Evolutionary conservation across 2,113 vertebrate species (phyloP).

Genomic region (Sinosuthora webbiana): DNA sequence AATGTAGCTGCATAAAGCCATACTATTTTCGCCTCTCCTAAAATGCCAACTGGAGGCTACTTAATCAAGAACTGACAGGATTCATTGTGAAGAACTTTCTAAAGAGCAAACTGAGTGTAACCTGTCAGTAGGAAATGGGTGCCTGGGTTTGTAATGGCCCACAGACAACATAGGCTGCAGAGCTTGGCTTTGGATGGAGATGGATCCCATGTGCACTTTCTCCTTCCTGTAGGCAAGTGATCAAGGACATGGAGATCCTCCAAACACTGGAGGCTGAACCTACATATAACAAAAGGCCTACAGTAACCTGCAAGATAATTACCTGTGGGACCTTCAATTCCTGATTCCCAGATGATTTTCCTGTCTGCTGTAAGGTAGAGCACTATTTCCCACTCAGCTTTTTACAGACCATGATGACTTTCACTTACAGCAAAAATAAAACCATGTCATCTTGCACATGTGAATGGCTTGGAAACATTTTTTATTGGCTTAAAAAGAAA

Average conservation of each 20-base stretch:
- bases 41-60: neutral
- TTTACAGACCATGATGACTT: neutral
- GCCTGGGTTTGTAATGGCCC: neutral
- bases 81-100: neutral
- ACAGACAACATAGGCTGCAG: neutral
- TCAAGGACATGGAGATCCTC: constrained; percentile 84
- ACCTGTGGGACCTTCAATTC: constrained; percentile 76
- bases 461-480: neutral
- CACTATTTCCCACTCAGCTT: neutral
- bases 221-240: constrained; percentile 72
- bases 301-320: constrained; percentile 72
- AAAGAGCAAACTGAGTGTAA: neutral
- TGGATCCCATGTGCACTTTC: neutral
- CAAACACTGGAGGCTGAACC: constrained; percentile 75
- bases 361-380: neutral
- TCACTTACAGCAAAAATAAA: constrained; percentile 8
- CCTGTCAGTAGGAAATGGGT: neutral
- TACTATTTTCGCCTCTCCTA: neutral
- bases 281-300: constrained; percentile 83
- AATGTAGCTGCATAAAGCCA: neutral
- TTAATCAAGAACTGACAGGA: neutral
- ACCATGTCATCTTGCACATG: neutral
- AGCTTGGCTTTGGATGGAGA: neutral
- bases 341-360: neutral
- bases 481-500: neutral